Conservation (phyloP, 2,888 invertebrate genomes). For the Polyommatus icarus region DNA sequence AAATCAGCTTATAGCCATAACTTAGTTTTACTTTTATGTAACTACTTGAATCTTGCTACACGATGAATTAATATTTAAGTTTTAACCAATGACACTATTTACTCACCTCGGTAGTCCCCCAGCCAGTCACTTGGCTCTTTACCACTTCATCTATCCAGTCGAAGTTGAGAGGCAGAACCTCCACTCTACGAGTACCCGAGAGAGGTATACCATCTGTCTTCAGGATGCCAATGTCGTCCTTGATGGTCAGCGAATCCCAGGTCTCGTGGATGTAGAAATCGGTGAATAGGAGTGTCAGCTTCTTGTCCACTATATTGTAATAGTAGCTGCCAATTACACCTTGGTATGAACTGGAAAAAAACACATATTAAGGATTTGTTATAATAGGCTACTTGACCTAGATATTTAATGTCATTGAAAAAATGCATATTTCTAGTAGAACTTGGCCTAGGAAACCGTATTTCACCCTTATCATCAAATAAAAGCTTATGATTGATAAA, state of each 20-base stretch:
- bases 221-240: constrained; percentile 50
- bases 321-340: constrained; percentile 47
- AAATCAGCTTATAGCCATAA: no score
- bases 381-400: no score
- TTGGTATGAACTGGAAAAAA: constrained; percentile 42
- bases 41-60: no score
- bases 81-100: no score
- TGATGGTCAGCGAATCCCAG: constrained; percentile 45
- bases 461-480: no score
- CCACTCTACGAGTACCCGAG: constrained; percentile 37
- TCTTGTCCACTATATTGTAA: constrained; percentile 44
- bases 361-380: not conserved
- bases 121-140: constrained; percentile 48
- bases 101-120: constrained; percentile 48
- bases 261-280: constrained; percentile 46
- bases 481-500: no score
- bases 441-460: no score
- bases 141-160: constrained; percentile 40
- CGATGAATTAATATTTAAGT: no score
- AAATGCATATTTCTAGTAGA: no score
- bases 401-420: no score
- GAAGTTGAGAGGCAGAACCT: constrained; percentile 40
- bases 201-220: constrained; percentile 37
- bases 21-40: no score
- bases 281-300: constrained; percentile 40